A percentile compares a stretch with the other conserved stretches of the same genome.
These are phyloP conservation scores for Nematopogon swammerdamellus DNA, from an alignment of 2,888 invertebrate genomes.

Conservation along the genomic window DNA sequence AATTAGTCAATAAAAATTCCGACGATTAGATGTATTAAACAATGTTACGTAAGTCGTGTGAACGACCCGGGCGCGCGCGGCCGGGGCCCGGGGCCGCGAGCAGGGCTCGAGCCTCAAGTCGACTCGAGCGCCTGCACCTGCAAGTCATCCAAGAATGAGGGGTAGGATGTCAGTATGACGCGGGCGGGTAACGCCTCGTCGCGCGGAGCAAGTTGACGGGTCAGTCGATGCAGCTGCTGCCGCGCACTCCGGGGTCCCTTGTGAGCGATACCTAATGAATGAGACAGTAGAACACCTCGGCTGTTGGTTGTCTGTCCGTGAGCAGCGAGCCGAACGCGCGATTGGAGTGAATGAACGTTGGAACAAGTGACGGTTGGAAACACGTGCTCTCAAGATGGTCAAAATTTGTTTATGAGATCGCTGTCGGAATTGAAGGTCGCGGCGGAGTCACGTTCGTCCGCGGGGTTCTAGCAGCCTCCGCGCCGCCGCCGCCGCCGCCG, in stretches of 20 bases:
- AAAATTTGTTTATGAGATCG: not conserved
- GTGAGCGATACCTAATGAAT: too few relatives aligned
- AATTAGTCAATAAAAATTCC: slow-evolving; percentile 58
- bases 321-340: not conserved
- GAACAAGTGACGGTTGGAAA: not conserved
- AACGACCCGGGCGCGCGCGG: slow-evolving; percentile 51
- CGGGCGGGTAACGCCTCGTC: too few relatives aligned
- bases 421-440: not conserved
- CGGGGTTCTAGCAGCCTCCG: too few relatives aligned
- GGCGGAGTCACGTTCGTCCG: not conserved
- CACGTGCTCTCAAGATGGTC: not conserved
- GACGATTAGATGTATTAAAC: slow-evolving; percentile 48
- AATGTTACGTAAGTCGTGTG: slow-evolving; percentile 53
- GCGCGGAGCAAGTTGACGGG: too few relatives aligned
- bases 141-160: not conserved
- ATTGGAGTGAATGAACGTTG: not conserved
- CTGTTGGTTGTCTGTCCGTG: too few relatives aligned
- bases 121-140: slow-evolving; percentile 3
- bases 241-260: too few relatives aligned
- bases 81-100: too few relatives aligned
- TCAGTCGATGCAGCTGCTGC: too few relatives aligned
- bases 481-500: too few relatives aligned
- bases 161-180: not conserved
- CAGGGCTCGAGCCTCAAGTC: slow-evolving; percentile 14
- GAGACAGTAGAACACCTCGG: too few relatives aligned